Evolutionary conservation across 2,888 invertebrate species (phyloP).

Genomic region (Odontomyia ornata): DNA sequence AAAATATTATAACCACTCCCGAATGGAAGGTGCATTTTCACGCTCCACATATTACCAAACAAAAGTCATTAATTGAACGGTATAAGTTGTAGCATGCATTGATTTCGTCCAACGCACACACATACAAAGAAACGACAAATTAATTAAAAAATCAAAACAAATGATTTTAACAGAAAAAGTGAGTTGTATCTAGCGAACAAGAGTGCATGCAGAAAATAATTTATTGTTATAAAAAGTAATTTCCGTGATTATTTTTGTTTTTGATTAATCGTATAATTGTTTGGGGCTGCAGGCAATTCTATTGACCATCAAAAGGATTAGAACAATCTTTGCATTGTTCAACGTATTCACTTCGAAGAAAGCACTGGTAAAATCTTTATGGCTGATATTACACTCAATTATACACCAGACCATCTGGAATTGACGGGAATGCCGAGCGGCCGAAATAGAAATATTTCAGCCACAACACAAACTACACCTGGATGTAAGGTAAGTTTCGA

Average conservation of each 20-base stretch:
- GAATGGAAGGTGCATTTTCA: no score
- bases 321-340: not conserved
- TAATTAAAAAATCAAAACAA: conserved; percentile 6
- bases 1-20: no score
- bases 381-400: conserved; percentile 12
- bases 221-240: not conserved
- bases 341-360: not conserved
- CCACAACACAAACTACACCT: conserved; percentile 17
- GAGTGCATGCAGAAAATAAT: no score
- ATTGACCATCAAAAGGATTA: not conserved
- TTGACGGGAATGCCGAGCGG: conserved; percentile 13
- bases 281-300: not conserved
- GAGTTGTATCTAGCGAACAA: not conserved
- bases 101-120: no score
- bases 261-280: no score
- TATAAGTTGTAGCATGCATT: no score
- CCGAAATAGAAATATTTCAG: conserved; percentile 17
- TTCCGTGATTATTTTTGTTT: not conserved
- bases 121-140: no score
- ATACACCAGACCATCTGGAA: conserved; percentile 22
- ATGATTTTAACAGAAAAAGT: not conserved
- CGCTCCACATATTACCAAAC: not conserved
- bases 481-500: conserved; percentile 6
- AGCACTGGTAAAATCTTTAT: not conserved
- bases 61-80: not conserved